phyloP scores from a whole-genome alignment of 2,797 vertebrate genomes.

The Clarias pachynema region DNA sequence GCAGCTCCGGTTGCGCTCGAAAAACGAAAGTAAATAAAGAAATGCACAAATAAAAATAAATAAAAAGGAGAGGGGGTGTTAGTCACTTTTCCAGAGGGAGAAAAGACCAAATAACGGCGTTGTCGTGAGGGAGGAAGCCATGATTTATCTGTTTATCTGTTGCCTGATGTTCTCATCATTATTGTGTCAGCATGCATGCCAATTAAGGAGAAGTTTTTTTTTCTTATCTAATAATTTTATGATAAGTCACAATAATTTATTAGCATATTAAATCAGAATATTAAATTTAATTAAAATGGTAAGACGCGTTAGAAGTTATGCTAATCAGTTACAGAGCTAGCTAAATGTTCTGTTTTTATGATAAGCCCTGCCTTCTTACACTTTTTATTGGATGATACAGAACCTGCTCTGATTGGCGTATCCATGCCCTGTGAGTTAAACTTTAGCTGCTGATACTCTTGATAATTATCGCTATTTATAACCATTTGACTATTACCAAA shows the following conservation, averaged over 20 bases:
- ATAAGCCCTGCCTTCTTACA: not conserved
- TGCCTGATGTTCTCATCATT: slow-evolving; percentile 24
- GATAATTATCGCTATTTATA: not conserved
- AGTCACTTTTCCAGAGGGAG: slow-evolving; percentile 43
- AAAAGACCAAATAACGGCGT: slow-evolving; percentile 38
- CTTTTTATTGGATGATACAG: not conserved
- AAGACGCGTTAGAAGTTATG: not conserved
- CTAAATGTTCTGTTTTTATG: not conserved
- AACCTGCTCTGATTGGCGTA: not conserved
- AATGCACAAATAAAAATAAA: slow-evolving; percentile 28
- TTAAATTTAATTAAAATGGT: not conserved
- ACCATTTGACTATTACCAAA: not conserved
- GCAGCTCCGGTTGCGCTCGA: slow-evolving; percentile 27
- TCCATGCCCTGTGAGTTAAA: not conserved
- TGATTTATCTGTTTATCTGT: slow-evolving; percentile 27
- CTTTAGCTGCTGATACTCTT: not conserved
- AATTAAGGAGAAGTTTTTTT: slow-evolving; percentile 23
- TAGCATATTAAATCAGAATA: not conserved
- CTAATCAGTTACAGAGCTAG: not conserved
- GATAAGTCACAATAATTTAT: not conserved
- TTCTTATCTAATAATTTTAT: not conserved
- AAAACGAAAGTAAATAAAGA: slow-evolving; percentile 46
- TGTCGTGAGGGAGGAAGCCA: slow-evolving; percentile 26
- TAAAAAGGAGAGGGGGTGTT: slow-evolving; percentile 30
- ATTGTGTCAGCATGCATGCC: not conserved